Evolutionary conservation across 1,140 invertebrate species (phyloP).

Genomic region (Penaeus indicus): DNA sequence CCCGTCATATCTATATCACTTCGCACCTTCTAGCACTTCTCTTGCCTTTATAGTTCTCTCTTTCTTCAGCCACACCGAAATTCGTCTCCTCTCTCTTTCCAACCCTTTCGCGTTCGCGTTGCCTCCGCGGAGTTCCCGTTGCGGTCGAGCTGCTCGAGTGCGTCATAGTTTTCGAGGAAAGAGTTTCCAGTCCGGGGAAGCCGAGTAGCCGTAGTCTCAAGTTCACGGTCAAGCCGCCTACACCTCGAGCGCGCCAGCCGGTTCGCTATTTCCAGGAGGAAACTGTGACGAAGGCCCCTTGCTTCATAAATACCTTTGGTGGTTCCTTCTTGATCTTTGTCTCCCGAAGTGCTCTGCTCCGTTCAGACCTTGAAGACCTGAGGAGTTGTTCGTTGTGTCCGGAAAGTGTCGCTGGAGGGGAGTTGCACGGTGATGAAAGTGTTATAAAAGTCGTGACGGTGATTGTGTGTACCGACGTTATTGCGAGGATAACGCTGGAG

Average conservation of each 20-base stretch:
- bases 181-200: constrained; percentile 33
- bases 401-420: no score
- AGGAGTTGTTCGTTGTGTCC: no score
- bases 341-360: constrained; percentile 13
- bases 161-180: constrained; percentile 24
- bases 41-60: no score
- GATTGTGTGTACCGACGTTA: no score
- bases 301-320: constrained; percentile 20
- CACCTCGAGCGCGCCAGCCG: neutral
- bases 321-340: no score
- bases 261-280: constrained; percentile 57
- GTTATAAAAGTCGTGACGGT: no score
- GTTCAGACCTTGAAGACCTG: no score
- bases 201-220: constrained; percentile 38
- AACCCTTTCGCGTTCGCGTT: neutral
- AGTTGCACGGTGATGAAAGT: no score
- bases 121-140: constrained; percentile 14
- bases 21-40: no score
- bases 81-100: neutral
- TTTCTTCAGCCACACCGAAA: neutral
- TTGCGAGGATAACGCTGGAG: no score
- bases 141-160: constrained; percentile 27
- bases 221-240: constrained; percentile 54
- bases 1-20: no score
- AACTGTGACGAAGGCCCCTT: constrained; percentile 6